Base-by-base conservation (phyloP, 2,113 vertebrate species). In the Nesoenas mayeri region DNA sequence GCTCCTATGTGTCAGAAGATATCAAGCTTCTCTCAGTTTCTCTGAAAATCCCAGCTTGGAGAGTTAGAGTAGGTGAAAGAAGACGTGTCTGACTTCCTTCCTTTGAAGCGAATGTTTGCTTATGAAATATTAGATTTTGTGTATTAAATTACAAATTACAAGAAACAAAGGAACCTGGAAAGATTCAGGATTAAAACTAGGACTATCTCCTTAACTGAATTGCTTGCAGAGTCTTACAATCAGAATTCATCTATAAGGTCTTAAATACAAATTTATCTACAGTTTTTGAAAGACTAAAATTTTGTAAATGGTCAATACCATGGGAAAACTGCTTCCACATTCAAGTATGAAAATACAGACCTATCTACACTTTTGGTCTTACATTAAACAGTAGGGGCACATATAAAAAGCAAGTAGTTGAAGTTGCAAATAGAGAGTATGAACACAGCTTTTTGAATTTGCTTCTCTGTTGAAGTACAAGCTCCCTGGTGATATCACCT, bases 301-400 rank as follows among this genome's bases (percentile, higher is more conserved):
- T 50, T 61, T 86, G 12, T 62, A 24, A 81, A 28, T 25, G n/a
- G 9, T 20, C 34, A 42, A 5, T 58, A 48, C 16, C 14, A 6
- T 56, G 36, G 28, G 25, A 81, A 80, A 85, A 42, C 24, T 61
- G 2, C 14, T 93, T 87, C 40, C 56, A 34, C 8, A 61, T 65
- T 70, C 28, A 57, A 32, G 9, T 61, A 32, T 48, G 69, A 89
- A 77, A 80, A 74, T 61, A 38, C 28, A 65, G 50, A 34, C 12
- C 29, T 69, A 38, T 38, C n/a, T 85, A 40, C 16, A 38, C 42
- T 77, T 88, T 25, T 77, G 38, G 5, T 65, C 14, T 77, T n/a
- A 38, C 10, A 22, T 6, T 60, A 25, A 87, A 57, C 26, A 91
- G 47, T 73, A 62, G 31, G n/a, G 6, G 3, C 0, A 0, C 13